Evolutionary conservation across 2,888 invertebrate species (phyloP).

Genomic region (Toxonevra muliebris): DNA sequence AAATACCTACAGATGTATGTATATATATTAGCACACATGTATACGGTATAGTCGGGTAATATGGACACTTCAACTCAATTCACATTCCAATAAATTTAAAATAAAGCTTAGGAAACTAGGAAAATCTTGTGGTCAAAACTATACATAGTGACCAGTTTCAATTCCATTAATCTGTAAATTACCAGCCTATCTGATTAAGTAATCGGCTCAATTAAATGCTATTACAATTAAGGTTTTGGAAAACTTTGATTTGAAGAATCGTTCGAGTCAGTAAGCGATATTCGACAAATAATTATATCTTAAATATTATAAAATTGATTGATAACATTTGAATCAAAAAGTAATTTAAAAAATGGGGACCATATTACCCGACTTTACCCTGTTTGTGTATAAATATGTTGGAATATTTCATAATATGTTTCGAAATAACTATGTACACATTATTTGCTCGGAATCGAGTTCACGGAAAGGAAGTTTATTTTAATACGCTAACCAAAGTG

Average conservation of each 20-base stretch:
- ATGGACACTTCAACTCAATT: too few relatives aligned
- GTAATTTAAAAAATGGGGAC: too few relatives aligned
- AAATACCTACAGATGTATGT: constrained; percentile 1
- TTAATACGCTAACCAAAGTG: constrained; percentile 9
- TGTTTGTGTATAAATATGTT: background rate
- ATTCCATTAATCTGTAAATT: too few relatives aligned
- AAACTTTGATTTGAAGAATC: too few relatives aligned
- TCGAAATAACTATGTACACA: background rate
- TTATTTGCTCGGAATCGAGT: constrained; percentile 11
- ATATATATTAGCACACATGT: background rate
- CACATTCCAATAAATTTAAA: too few relatives aligned
- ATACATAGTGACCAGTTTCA: too few relatives aligned
- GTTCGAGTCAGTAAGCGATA: too few relatives aligned
- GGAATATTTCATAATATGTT: background rate
- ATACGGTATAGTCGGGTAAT: background rate
- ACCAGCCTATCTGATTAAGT: too few relatives aligned
- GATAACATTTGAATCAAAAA: background rate
- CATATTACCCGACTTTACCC: constrained; percentile 39
- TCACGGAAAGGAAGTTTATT: constrained; percentile 35
- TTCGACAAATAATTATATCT: background rate
- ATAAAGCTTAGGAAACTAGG: too few relatives aligned
- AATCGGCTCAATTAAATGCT: too few relatives aligned
- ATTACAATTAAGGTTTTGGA: too few relatives aligned
- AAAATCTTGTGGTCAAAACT: too few relatives aligned
- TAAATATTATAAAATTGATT: background rate